Base-by-base conservation (phyloP, 2,797 vertebrate species). In the Sebastes iracundus region DNA sequence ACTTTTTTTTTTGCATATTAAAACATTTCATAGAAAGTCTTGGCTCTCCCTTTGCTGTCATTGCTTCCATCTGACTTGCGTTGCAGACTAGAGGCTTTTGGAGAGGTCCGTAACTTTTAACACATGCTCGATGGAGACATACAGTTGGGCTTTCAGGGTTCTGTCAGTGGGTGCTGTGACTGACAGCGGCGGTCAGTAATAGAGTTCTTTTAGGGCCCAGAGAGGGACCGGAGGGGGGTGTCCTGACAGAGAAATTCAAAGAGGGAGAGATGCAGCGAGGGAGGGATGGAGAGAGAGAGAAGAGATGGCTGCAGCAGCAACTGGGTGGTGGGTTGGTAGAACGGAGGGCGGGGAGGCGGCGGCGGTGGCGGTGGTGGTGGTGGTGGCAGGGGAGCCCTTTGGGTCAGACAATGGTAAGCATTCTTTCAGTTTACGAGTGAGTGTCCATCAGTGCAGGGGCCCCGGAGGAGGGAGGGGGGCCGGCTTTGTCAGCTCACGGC, bases 371-470 rank as follows among this genome's bases (percentile, higher is more conserved):
- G 92, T 84, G 92, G 92, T 30, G 92, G 92, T 84, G 92, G 92
- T 84, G 92, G 94, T 92, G 93, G 93, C 88, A 92, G 94, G 93
- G 93, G 92, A 95, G 93, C 87, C 92, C 93, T 96, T 96, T 96
- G 95, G 95, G 92, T 94, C 94, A 96, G 94, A 97, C 97, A 97
- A 97, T 97, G 94, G 95, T 93, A 94, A 94, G 95, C 97, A 97
- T 98, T 98, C 97, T 97, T 97, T 97, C 96, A 97, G 97, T 98
- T 97, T 98, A 98, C 97, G 95, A 94, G 94, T 97, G 97, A 98
- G 97, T 97, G 97, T 98, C 97, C 97, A 97, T 98, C 97, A 96
- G 95, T 96, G 96, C 96, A 96, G 97, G 96, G 96, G 93, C 91
- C 96, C 94, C 81, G 80, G 93, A 93, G 93, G 94, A 94, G 93